phyloP scores from a whole-genome alignment of 2,113 vertebrate species.

The Protomyctophum bolini region DNA sequence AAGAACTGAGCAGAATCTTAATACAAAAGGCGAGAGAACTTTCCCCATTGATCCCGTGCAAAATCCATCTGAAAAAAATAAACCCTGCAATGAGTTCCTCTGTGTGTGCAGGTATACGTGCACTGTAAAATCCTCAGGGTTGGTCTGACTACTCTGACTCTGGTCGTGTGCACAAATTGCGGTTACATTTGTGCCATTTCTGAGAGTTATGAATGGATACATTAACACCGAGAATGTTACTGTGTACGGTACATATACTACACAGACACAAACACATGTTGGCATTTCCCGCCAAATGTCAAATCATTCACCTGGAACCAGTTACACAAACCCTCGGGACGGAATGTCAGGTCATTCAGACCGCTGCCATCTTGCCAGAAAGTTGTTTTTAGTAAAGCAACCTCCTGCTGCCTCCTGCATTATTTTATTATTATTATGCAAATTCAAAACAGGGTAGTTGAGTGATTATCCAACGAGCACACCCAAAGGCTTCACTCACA shows the following conservation, averaged over 20 bases:
- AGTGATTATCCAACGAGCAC: no score
- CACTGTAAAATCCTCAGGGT: slow-evolving; percentile 12
- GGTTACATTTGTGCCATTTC: not conserved
- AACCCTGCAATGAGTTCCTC: not conserved
- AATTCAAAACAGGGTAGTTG: no score
- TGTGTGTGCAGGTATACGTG: not conserved
- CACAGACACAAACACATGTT: slow-evolving; percentile 15
- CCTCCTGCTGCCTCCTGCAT: no score
- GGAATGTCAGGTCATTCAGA: slow-evolving; percentile 59
- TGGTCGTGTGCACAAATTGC: no score
- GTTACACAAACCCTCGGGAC: slow-evolving; percentile 58
- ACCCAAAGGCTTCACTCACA: no score
- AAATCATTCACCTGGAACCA: slow-evolving; percentile 70
- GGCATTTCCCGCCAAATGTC: slow-evolving; percentile 74
- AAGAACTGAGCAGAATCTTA: not conserved
- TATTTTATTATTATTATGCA: no score
- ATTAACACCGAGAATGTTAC: no score
- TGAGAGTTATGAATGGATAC: no score
- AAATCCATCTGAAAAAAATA: slow-evolving; percentile 14
- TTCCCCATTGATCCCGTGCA: not conserved
- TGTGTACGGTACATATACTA: not conserved
- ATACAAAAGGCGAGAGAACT: slow-evolving; percentile 22
- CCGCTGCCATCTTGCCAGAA: no score
- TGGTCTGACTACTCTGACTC: no score
- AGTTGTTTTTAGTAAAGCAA: no score